phyloP scores from a whole-genome alignment of 2,113 vertebrate genomes.

The Elanoides forficatus region DNA sequence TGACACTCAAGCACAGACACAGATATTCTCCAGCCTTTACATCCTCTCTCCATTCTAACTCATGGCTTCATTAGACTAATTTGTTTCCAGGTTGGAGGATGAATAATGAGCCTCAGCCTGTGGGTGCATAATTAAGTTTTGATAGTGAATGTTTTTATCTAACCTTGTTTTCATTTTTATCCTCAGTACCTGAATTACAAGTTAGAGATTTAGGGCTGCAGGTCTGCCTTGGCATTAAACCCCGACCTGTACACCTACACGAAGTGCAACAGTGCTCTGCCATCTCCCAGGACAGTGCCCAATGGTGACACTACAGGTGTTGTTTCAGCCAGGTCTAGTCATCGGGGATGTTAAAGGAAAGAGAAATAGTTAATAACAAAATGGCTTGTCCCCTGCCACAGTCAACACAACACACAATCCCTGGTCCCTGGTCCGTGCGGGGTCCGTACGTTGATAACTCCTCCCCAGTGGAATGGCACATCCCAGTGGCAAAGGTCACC shows the following conservation, averaged over 20 bases:
- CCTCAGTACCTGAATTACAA: constrained; percentile 2
- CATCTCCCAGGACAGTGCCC: neutral
- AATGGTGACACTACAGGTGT: accelerated
- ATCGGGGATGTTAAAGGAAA: neutral
- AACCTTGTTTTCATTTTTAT: constrained; percentile 47
- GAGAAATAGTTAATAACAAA: neutral
- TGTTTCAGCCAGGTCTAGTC: neutral
- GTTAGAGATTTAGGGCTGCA: neutral
- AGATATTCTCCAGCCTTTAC: constrained; percentile 14
- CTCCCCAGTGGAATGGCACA: neutral
- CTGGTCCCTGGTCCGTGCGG: accelerated
- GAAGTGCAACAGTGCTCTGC: neutral
- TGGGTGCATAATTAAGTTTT: constrained; percentile 56
- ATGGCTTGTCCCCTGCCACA: neutral
- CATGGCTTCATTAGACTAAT: constrained; percentile 53
- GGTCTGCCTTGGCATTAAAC: neutral
- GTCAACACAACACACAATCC: neutral
- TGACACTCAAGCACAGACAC: neutral
- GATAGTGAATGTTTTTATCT: constrained; percentile 52
- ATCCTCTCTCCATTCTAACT: constrained; percentile 43
- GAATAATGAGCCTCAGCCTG: constrained; percentile 52
- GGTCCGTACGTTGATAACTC: neutral
- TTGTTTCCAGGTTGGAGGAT: constrained; percentile 57
- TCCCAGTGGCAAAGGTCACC: neutral
- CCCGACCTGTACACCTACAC: neutral